phyloP scores from a whole-genome alignment of 2,113 vertebrate species.

The Rhinogobius similis region DNA sequence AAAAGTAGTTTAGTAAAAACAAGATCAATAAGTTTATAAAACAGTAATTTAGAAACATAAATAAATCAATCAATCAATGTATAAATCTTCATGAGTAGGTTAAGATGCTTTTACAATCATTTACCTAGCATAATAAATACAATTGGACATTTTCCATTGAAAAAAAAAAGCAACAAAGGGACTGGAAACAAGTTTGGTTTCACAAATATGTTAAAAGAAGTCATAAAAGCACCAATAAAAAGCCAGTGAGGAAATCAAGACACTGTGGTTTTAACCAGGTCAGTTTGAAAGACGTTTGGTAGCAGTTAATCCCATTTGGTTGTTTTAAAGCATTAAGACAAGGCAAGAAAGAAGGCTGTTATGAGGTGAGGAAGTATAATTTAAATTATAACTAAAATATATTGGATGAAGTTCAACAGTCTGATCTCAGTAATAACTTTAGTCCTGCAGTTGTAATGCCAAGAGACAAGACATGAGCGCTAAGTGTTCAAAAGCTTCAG shows the following conservation, averaged over 20 bases:
- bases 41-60: slow-evolving; percentile 99
- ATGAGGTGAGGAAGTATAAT: slow-evolving; percentile 84
- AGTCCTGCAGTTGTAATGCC: slow-evolving; percentile 69
- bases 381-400: neutral
- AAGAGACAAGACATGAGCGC: neutral
- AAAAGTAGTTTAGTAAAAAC: slow-evolving; percentile 98
- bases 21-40: slow-evolving; percentile 97
- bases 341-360: slow-evolving; percentile 98
- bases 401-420: slow-evolving; percentile 83
- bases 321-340: slow-evolving; percentile 99
- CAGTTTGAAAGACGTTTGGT: slow-evolving; percentile 91
- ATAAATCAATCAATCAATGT: slow-evolving; percentile 99
- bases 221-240: slow-evolving; percentile 93
- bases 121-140: slow-evolving; percentile 97
- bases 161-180: slow-evolving; percentile 78
- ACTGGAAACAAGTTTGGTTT: slow-evolving; percentile 78
- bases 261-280: slow-evolving; percentile 87
- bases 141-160: slow-evolving; percentile 81
- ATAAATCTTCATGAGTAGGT: slow-evolving; percentile 99
- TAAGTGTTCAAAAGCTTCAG: neutral
- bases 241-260: slow-evolving; percentile 86
- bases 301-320: slow-evolving; percentile 97
- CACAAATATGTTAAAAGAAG: slow-evolving; percentile 83
- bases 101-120: slow-evolving; percentile 96
- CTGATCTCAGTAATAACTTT: slow-evolving; percentile 81